Evolutionary conservation across 2,888 invertebrate species (phyloP).

Genomic region (Resseliella maxima): DNA sequence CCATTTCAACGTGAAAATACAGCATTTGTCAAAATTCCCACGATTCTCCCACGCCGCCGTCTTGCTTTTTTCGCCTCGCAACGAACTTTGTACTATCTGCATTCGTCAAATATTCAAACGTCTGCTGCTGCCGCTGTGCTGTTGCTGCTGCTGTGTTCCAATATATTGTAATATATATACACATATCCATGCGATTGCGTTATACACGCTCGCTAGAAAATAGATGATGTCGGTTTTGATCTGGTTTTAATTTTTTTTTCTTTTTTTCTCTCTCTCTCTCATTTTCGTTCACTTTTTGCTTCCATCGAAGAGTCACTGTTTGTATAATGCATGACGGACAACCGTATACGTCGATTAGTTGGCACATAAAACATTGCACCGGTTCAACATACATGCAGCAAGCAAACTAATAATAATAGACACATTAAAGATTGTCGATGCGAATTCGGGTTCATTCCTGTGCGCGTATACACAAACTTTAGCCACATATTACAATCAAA

Average conservation of each 20-base stretch:
- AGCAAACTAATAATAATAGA: not conserved
- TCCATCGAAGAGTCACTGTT: constrained; percentile 5
- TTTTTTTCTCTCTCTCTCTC: not conserved
- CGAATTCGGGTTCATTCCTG: constrained; percentile 26
- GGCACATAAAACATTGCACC: not conserved
- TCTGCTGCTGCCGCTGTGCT: not conserved
- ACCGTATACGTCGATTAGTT: not conserved
- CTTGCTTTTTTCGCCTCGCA: constrained; percentile 48
- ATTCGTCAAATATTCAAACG: constrained; percentile 51
- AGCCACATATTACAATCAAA: not conserved
- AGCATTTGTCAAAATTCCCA: constrained; percentile 48
- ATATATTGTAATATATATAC: not conserved
- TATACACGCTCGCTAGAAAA: constrained; percentile 45
- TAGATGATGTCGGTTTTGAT: constrained; percentile 51
- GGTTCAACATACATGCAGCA: not conserved
- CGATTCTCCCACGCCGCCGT: constrained; percentile 42
- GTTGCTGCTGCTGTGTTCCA: constrained; percentile 47
- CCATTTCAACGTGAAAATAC: constrained; percentile 54
- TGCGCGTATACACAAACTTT: not conserved
- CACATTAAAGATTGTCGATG: constrained; percentile 1
- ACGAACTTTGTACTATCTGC: constrained; percentile 51
- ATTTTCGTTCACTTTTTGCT: too few species aligned
- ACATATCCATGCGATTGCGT: constrained; percentile 41
- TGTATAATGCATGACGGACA: constrained; percentile 13
- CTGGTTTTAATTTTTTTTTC: constrained; percentile 28